Conservation (phyloP, 2,113 vertebrate species). For the Rhynchomys soricoides region DNA sequence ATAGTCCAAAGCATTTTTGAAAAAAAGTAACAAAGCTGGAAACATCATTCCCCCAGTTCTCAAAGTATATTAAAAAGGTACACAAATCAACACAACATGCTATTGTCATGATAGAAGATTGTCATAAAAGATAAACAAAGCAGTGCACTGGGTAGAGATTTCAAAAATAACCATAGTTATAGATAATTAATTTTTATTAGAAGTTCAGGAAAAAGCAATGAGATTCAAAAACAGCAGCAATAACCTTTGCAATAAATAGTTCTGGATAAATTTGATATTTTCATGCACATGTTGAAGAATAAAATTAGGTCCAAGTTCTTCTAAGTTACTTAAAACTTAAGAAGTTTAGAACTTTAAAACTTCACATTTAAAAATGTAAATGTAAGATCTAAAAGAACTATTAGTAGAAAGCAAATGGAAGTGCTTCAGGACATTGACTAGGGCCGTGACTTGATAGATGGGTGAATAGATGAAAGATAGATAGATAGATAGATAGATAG, state of each 20-base stretch:
- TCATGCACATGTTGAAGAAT: background rate
- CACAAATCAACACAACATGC: background rate
- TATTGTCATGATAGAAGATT: background rate
- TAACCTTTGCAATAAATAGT: background rate
- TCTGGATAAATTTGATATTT: background rate
- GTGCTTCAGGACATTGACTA: background rate
- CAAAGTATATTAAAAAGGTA: background rate
- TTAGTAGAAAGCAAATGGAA: background rate
- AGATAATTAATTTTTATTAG: background rate
- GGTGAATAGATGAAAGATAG: background rate
- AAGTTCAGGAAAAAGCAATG: background rate
- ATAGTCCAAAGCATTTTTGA: background rate
- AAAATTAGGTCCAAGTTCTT: background rate
- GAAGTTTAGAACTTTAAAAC: background rate
- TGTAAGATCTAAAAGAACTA: background rate
- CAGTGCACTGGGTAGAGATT: background rate
- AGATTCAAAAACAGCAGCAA: background rate
- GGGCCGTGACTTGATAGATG: background rate
- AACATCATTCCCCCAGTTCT: background rate
- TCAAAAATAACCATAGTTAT: background rate
- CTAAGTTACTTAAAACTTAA: background rate
- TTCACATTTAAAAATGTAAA: background rate
- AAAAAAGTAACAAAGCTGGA: background rate
- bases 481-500: background rate
- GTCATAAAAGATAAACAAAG: background rate